phyloP scores from a whole-genome alignment of 2,888 invertebrate species.

The Oscheius sp. region DNA sequence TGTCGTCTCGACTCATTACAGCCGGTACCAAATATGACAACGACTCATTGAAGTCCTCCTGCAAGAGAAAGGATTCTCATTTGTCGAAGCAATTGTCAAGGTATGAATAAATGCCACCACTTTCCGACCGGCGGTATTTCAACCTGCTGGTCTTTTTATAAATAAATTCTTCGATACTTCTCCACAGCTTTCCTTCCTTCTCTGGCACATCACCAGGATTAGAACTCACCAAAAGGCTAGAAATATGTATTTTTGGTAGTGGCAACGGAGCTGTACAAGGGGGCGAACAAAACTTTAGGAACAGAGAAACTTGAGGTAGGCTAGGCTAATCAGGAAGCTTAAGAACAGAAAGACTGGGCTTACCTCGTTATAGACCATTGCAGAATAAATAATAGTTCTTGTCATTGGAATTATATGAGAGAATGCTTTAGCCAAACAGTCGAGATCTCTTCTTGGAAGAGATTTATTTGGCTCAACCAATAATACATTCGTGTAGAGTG shows the following conservation, averaged over 20 bases:
- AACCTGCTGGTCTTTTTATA: too few relatives aligned
- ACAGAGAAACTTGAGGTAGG: background rate
- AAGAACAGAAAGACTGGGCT: background rate
- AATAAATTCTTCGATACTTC: too few relatives aligned
- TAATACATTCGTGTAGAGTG: conserved; percentile 74
- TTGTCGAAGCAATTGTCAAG: too few relatives aligned
- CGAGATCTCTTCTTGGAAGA: conserved; percentile 80
- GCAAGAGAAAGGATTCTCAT: background rate
- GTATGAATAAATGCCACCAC: too few relatives aligned
- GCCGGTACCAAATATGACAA: conserved; percentile 26
- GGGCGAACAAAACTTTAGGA: too few relatives aligned
- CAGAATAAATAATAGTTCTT: conserved; percentile 83
- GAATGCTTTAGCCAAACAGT: conserved; percentile 82
- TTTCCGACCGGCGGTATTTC: too few relatives aligned
- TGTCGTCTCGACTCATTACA: conserved; percentile 2
- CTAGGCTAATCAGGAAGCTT: background rate
- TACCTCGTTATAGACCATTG: conserved; percentile 74
- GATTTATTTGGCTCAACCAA: conserved; percentile 74
- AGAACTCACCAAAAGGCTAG: too few relatives aligned
- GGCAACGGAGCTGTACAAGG: background rate
- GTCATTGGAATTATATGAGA: conserved; percentile 90
- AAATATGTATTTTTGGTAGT: background rate
- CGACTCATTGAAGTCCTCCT: conserved; percentile 42
- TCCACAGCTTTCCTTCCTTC: too few relatives aligned
- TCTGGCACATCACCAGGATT: too few relatives aligned